Base-by-base conservation (phyloP, 2,888 invertebrate genomes). In the Doris montereyensis region DNA sequence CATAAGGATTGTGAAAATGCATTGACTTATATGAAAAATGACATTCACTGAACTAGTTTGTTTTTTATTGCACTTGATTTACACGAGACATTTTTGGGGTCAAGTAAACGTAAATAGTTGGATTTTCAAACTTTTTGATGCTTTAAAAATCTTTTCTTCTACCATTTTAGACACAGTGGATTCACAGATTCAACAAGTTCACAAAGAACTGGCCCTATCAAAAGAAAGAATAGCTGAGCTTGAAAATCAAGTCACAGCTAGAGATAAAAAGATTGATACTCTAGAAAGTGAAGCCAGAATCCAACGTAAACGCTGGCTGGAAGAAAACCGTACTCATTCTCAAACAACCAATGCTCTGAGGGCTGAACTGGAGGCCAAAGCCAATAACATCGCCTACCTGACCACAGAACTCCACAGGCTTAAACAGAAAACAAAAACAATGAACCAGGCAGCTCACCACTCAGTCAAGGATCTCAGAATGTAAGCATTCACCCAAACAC, bases 321-420 rank as follows among this genome's bases (percentile, higher is more conserved):
- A 88, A 65, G 87, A 88, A 77, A 75, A 87, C 58, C 83, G 82
- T 5, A 74, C 67, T 3, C 75, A 71, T 41, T 62, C 67, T 26
- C 81, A 79, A 10, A 68, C 84, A 62, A 81, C 88, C 30, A 87
- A 86, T 67, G 80, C 83, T 26, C 80, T 88, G 8, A 84, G 85
- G 78, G 86, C 86, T 2, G 88, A 90, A 71, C 81, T 89, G 32
- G 88, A 89, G 57, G 84, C 86, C n/a, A 88, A 89, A 77, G 85
- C 87, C 30, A 86, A 87, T 77, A 88, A 85, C 77, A 86, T 88
- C 73, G 89, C 88, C 2, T 87, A 87, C 76, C 84, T 88, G 32
- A 88, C 88, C 26, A 87, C 87, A 62, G 88, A 89, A 83, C 82
- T 88, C 17, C 86, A 87, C 76, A 87, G 86, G 80, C 80, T 85